Percentiles rank a stretch among this genome's conserved stretches.
Evolutionary conservation across 2,797 vertebrate genomes (phyloP).

Genomic region (Octomys mimax): DNA sequence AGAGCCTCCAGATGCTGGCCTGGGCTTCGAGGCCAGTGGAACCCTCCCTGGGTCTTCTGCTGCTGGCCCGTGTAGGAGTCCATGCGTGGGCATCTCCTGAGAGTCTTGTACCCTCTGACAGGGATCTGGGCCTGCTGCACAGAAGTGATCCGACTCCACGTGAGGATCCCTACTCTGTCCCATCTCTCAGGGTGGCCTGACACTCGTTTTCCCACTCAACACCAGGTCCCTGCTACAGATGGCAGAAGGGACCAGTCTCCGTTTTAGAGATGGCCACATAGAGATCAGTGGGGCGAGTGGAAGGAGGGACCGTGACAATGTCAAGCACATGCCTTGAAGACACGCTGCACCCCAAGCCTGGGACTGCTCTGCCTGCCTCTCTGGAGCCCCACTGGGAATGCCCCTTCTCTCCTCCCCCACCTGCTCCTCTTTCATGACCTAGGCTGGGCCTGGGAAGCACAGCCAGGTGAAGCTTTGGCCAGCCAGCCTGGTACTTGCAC

Average conservation of each 20-base stretch:
- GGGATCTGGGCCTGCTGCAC: background rate
- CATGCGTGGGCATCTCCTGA: background rate
- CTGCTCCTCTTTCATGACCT: background rate
- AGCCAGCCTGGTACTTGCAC: background rate
- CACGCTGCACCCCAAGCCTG: background rate
- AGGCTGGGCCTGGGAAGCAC: background rate
- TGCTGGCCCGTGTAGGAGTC: background rate
- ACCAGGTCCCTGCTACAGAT: too few species aligned
- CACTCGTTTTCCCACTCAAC: background rate
- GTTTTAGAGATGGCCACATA: background rate
- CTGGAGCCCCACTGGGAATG: background rate
- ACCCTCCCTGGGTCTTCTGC: background rate
- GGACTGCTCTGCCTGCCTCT: background rate
- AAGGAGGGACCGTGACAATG: background rate
- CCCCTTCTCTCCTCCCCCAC: background rate
- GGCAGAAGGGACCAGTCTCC: background rate
- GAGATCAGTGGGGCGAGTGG: background rate
- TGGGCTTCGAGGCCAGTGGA: background rate
- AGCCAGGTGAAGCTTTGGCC: background rate
- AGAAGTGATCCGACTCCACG: background rate
- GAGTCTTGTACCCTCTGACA: background rate
- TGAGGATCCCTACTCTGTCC: background rate
- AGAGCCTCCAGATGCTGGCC: background rate
- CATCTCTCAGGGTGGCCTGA: fast-evolving
- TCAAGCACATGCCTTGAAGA: fast-evolving